Conservation (phyloP, 2,797 vertebrate species). For the Astyanax mexicanus region DNA sequence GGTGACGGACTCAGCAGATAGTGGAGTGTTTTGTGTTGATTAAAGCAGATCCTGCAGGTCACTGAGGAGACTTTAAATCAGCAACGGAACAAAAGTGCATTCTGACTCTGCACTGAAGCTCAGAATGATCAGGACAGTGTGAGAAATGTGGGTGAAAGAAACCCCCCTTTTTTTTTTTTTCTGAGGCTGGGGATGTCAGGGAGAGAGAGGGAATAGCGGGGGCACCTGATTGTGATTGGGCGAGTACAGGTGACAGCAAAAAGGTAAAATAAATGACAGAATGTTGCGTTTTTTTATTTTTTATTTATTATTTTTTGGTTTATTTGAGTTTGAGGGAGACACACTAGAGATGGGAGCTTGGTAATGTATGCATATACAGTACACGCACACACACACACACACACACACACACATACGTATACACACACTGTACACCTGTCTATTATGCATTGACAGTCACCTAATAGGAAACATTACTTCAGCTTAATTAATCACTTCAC, state of each 20-base stretch:
- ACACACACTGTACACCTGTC: neutral
- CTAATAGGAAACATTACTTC: neutral
- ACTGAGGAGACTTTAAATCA: too few species aligned
- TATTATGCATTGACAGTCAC: neutral
- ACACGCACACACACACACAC: too few species aligned
- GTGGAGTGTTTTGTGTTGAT: conserved; percentile 26
- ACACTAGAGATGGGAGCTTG: neutral
- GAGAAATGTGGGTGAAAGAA: neutral
- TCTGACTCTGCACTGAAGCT: neutral
- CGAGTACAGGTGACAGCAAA: neutral
- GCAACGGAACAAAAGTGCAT: too few species aligned
- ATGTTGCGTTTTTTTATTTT: neutral
- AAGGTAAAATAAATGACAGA: too few species aligned
- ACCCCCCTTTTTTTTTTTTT: too few species aligned
- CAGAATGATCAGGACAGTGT: neutral
- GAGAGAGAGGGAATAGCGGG: neutral
- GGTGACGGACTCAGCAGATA: conserved; percentile 2
- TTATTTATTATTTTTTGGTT: too few species aligned
- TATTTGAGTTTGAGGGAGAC: too few species aligned
- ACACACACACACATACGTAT: too few species aligned
- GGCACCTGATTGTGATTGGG: neutral
- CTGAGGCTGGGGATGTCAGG: neutral
- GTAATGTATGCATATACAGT: too few species aligned
- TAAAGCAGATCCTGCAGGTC: conserved; percentile 11
- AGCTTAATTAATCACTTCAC: neutral